Conservation (phyloP, 2,797 vertebrate genomes). For the Petrocephalus schoutedeni region DNA sequence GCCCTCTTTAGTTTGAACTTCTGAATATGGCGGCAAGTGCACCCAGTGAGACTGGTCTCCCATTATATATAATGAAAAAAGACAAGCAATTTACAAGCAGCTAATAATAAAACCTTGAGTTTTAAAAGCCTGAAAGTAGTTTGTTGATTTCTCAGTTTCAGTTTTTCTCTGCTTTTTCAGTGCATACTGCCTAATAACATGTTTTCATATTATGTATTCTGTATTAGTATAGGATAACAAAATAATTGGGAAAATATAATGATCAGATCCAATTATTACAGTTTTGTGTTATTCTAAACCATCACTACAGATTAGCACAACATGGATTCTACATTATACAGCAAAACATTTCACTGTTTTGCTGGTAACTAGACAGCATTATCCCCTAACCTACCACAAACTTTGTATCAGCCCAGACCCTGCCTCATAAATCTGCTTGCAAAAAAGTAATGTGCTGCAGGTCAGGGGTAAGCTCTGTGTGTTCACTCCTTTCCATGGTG, state of each 20-base stretch:
- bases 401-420: background rate
- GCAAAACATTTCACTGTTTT: background rate
- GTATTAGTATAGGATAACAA: background rate
- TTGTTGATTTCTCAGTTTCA: background rate
- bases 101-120: background rate
- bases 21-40: background rate
- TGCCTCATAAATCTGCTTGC: background rate
- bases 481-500: background rate
- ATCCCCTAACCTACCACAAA: background rate
- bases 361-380: background rate
- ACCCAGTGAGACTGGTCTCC: background rate
- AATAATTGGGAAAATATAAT: background rate
- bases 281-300: background rate
- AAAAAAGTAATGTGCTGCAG: background rate
- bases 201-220: background rate
- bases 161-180: background rate
- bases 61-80: background rate
- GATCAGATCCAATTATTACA: background rate
- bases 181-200: background rate
- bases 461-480: background rate
- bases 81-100: background rate
- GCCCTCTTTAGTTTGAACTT: slow-evolving; percentile 2
- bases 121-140: background rate
- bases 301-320: background rate
- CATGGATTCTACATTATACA: background rate